Percentiles rank a stretch among this genome's conserved stretches.
These are phyloP conservation scores for Enteromius mattozi DNA, from an alignment of 2,797 vertebrate genomes.

Conservation along the genomic window DNA sequence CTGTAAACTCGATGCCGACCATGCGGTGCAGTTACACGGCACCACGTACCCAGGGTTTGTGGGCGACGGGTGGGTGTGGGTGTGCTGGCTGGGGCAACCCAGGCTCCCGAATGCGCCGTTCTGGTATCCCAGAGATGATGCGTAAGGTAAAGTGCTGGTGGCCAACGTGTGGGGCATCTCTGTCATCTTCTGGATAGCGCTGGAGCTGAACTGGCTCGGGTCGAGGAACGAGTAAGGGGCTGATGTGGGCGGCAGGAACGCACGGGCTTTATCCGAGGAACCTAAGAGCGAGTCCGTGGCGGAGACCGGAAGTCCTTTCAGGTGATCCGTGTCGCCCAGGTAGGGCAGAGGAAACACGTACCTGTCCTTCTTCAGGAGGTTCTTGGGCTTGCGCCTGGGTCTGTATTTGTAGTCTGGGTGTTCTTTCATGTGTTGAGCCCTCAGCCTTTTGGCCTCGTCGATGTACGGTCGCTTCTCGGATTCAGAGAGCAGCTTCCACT, in stretches of 20 bases:
- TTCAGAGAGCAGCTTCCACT: conserved; percentile 90
- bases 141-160: conserved; percentile 92
- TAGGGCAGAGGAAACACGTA: conserved; percentile 99
- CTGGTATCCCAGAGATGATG: conserved; percentile 97
- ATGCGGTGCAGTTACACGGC: conserved; percentile 98
- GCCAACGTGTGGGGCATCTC: conserved; percentile 97
- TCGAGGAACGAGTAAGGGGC: conserved; percentile 92
- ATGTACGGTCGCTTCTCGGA: conserved; percentile 90
- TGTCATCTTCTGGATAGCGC: conserved; percentile 97
- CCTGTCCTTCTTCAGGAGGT: conserved; percentile 93
- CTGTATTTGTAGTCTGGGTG: conserved; percentile 93
- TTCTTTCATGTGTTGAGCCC: conserved; percentile 92
- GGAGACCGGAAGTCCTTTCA: conserved; percentile 93
- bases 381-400: conserved; percentile 90
- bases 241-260: conserved; percentile 90
- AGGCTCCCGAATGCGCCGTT: conserved; percentile 96
- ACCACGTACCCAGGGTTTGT: conserved; percentile 99
- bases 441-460: conserved; percentile 88
- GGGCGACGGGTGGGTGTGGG: conserved; percentile 98
- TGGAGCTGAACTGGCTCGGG: conserved; percentile 96
- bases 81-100: conserved; percentile 95
- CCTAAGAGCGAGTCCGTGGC: conserved; percentile 91
- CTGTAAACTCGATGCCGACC: conserved; percentile 97
- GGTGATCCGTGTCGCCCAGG: conserved; percentile 94
- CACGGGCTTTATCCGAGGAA: conserved; percentile 91